A percentile compares a stretch with the other conserved stretches of the same genome.
Evolutionary conservation across 2,113 vertebrate genomes (phyloP).

Genomic region (Lepisosteus osseus): DNA sequence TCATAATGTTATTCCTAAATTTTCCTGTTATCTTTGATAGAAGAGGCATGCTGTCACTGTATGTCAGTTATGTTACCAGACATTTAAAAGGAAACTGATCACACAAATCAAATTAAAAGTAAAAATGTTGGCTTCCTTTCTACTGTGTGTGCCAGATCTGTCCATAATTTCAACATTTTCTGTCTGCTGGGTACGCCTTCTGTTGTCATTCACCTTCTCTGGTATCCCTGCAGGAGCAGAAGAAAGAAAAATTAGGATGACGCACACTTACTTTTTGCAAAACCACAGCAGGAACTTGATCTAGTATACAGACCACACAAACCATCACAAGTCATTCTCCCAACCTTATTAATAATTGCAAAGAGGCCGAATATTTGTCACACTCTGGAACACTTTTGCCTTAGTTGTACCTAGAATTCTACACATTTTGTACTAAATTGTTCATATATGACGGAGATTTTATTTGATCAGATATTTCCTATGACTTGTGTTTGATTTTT

Average conservation of each 20-base stretch:
- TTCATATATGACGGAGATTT: background rate
- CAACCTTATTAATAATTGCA: too few species aligned
- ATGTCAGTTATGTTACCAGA: background rate
- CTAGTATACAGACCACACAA: background rate
- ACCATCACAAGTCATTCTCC: background rate
- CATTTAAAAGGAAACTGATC: background rate
- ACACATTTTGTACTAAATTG: background rate
- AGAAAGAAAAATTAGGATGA: conserved; percentile 20
- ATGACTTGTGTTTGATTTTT: too few species aligned
- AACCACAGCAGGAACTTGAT: background rate
- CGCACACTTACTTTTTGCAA: background rate
- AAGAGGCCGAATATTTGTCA: background rate
- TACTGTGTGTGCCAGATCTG: background rate
- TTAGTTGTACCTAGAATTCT: conserved; percentile 4
- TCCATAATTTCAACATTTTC: background rate
- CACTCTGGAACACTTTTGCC: background rate
- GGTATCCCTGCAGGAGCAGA: conserved; percentile 52
- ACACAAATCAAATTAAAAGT: background rate
- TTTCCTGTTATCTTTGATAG: background rate
- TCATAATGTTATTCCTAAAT: background rate
- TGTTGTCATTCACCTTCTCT: conserved; percentile 48
- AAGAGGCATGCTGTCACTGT: conserved; percentile 24
- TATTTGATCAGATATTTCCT: background rate
- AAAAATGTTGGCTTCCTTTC: background rate
- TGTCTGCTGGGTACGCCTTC: conserved; percentile 43